Evolutionary conservation across 1,140 invertebrate genomes (phyloP).

Genomic region (Dysdera silvatica): DNA sequence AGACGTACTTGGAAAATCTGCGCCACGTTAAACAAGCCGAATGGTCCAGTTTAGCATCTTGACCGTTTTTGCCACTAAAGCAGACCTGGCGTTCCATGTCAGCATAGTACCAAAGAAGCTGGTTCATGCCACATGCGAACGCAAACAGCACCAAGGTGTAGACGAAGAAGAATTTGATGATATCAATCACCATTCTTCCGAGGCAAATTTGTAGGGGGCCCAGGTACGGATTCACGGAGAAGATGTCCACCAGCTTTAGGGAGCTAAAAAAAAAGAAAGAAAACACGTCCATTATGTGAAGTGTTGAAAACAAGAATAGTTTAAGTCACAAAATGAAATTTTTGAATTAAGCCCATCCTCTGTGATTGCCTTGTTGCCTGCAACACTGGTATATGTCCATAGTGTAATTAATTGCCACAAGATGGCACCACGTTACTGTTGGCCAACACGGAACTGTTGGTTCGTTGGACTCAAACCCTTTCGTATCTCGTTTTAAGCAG

Average conservation of each 20-base stretch:
- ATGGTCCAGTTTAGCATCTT: conserved; percentile 51
- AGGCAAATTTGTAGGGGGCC: conserved; percentile 95
- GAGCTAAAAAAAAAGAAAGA: conserved; percentile 58
- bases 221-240: conserved; percentile 95
- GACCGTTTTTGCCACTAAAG: conserved; percentile 27
- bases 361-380: too few relatives aligned
- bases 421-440: too few relatives aligned
- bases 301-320: too few relatives aligned
- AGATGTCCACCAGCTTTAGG: conserved; percentile 96
- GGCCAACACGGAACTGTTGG: too few relatives aligned
- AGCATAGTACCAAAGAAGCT: conserved; percentile 89
- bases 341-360: too few relatives aligned
- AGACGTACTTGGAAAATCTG: conserved; percentile 79
- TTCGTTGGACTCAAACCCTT: too few relatives aligned
- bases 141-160: conserved; percentile 94
- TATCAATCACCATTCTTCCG: conserved; percentile 95
- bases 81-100: conserved; percentile 82
- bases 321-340: too few relatives aligned
- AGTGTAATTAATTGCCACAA: too few relatives aligned
- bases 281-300: too few relatives aligned
- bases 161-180: conserved; percentile 93
- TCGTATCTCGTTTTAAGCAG: too few relatives aligned
- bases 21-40: conserved; percentile 84
- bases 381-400: too few relatives aligned
- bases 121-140: conserved; percentile 87